These are phyloP conservation scores for Origma solitaria DNA, from an alignment of 2,113 vertebrate genomes.

Conservation along the genomic window DNA sequence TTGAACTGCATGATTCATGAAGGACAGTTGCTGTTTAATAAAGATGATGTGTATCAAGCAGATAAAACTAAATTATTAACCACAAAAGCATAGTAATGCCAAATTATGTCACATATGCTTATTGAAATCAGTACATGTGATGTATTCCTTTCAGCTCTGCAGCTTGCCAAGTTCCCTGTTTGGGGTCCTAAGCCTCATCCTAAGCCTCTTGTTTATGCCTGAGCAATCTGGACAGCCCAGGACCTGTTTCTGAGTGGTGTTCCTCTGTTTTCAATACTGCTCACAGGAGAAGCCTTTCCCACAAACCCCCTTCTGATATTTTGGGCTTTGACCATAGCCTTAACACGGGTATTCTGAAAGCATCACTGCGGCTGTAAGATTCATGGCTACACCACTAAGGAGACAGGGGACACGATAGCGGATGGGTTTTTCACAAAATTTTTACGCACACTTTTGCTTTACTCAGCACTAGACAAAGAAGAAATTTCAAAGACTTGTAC, in stretches of 20 bases:
- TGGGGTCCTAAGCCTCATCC: not conserved
- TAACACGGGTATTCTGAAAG: not conserved
- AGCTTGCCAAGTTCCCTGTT: not conserved
- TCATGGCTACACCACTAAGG: not conserved
- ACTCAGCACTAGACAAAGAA: not conserved
- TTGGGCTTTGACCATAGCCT: not conserved
- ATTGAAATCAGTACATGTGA: not conserved
- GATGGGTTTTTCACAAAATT: not conserved
- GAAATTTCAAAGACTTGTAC: not conserved
- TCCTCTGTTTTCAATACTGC: not conserved
- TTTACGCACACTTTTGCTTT: not conserved
- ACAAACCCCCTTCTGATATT: not conserved
- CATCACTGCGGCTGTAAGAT: not conserved
- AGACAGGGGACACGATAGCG: not conserved
- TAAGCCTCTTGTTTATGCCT: not conserved
- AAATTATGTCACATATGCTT: not conserved
- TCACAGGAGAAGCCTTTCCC: not conserved
- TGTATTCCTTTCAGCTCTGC: not conserved
- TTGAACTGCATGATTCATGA: not conserved
- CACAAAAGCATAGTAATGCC: not conserved
- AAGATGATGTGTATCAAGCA: not conserved
- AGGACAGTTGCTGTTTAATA: slow-evolving; percentile 26
- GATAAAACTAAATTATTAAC: slow-evolving; percentile 41
- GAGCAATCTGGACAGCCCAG: not conserved
- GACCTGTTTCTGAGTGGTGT: not conserved